A percentile compares a stretch with the other conserved stretches of the same genome.
These are phyloP conservation scores for Anastrepha ludens DNA, from an alignment of 1,140 invertebrate genomes.

Conservation along the genomic window DNA sequence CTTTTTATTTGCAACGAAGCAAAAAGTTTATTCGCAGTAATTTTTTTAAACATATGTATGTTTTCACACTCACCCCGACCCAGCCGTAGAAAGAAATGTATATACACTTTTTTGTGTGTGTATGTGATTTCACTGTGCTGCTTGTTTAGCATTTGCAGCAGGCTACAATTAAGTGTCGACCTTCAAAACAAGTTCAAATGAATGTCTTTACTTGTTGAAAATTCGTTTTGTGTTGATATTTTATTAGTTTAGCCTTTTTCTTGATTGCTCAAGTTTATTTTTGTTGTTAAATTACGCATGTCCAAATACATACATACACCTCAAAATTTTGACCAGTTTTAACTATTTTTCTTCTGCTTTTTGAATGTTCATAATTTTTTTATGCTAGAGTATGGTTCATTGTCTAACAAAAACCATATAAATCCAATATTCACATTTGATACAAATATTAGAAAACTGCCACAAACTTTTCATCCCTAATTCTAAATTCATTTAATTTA, in stretches of 20 bases:
- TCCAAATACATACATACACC: too few species aligned
- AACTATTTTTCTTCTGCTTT: too few species aligned
- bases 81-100: too few species aligned
- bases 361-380: too few species aligned
- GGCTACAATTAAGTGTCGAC: background rate
- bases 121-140: background rate
- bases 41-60: background rate
- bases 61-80: background rate
- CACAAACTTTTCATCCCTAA: too few species aligned
- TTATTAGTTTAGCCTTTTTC: slow-evolving; percentile 36
- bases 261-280: background rate
- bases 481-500: too few species aligned
- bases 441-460: too few species aligned
- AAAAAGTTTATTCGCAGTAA: background rate
- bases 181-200: slow-evolving; percentile 53
- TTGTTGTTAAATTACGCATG: background rate
- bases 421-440: too few species aligned
- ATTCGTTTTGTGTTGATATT: background rate
- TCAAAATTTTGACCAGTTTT: too few species aligned
- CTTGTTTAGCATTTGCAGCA: slow-evolving; percentile 2
- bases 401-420: too few species aligned
- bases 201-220: slow-evolving; percentile 38
- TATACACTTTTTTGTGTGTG: background rate
- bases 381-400: too few species aligned
- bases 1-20: background rate